phyloP scores from a whole-genome alignment of 2,797 vertebrate genomes.

The Sebastes iracundus region DNA sequence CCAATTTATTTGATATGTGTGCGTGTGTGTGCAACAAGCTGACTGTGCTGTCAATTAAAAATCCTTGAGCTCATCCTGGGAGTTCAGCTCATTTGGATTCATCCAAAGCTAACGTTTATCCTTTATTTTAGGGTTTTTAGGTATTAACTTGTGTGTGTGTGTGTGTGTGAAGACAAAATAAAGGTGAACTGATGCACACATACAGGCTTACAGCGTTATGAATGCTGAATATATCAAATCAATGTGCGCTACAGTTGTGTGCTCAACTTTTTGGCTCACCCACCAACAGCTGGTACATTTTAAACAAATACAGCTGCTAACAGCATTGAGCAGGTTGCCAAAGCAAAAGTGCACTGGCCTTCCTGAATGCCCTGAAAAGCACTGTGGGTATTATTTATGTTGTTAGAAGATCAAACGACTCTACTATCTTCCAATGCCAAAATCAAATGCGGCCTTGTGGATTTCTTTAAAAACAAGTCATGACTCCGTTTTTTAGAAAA shows the following conservation, averaged over 20 bases:
- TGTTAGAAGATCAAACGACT: background rate
- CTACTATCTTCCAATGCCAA: background rate
- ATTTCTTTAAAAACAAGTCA: background rate
- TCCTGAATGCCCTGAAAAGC: background rate
- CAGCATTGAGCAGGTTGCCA: background rate
- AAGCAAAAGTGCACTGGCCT: background rate
- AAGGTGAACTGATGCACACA: background rate
- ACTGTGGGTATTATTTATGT: conserved; percentile 6
- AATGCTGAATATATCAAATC: background rate
- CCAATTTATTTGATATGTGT: conserved; percentile 49
- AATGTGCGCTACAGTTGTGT: background rate
- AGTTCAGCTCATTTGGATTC: conserved; percentile 70
- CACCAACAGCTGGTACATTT: background rate
- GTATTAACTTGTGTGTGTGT: conserved; percentile 1
- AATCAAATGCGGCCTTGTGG: background rate
- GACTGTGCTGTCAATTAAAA: conserved; percentile 75
- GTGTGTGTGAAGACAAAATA: background rate
- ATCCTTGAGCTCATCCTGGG: conserved; percentile 50
- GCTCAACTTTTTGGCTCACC: background rate
- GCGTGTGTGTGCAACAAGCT: conserved; percentile 32
- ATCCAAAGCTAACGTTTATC: conserved; percentile 47
- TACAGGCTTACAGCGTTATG: background rate
- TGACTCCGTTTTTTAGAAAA: too few species aligned
- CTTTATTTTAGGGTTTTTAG: conserved; percentile 36
- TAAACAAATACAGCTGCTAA: conserved; percentile 11